Conservation (phyloP, 2,888 invertebrate genomes). For the Lathronympha strigana region DNA sequence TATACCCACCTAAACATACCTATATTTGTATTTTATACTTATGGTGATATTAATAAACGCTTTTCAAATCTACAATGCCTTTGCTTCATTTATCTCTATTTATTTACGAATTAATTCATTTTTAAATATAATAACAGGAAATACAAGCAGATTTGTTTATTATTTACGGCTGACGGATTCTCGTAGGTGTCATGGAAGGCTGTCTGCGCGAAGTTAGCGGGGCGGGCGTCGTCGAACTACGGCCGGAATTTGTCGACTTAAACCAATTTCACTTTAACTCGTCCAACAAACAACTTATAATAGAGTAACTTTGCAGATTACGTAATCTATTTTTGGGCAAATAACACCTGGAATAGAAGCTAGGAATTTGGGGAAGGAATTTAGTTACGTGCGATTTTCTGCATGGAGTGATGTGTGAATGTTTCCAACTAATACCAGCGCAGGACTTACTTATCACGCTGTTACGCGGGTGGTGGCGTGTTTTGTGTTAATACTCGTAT, state of each 20-base stretch:
- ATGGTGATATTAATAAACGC: too few relatives aligned
- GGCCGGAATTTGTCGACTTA: conserved; percentile 72
- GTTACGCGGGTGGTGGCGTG: not conserved
- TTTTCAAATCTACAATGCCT: too few relatives aligned
- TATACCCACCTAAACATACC: too few relatives aligned
- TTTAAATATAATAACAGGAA: not conserved
- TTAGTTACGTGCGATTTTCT: conserved; percentile 34
- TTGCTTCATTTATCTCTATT: too few relatives aligned
- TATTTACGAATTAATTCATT: too few relatives aligned
- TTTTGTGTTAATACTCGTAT: not conserved
- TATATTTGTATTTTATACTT: too few relatives aligned
- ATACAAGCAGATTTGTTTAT: conserved; percentile 4
- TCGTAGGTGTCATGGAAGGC: conserved; percentile 56
- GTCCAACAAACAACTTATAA: conserved; percentile 71
- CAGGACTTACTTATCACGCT: too few relatives aligned
- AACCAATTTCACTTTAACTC: conserved; percentile 70
- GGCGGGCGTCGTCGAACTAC: conserved; percentile 66
- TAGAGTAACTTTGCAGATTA: conserved; percentile 74
- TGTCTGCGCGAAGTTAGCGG: conserved; percentile 61
- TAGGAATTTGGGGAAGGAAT: conserved; percentile 38
- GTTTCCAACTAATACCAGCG: not conserved
- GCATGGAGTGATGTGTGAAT: conserved; percentile 29
- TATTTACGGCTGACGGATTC: conserved; percentile 41
- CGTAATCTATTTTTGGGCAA: conserved; percentile 62
- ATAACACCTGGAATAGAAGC: conserved; percentile 47